Evolutionary conservation across 1,140 invertebrate genomes (phyloP), one percentile per base, ranked within the genome.

Genomic region (Ostrea edulis): DNA sequence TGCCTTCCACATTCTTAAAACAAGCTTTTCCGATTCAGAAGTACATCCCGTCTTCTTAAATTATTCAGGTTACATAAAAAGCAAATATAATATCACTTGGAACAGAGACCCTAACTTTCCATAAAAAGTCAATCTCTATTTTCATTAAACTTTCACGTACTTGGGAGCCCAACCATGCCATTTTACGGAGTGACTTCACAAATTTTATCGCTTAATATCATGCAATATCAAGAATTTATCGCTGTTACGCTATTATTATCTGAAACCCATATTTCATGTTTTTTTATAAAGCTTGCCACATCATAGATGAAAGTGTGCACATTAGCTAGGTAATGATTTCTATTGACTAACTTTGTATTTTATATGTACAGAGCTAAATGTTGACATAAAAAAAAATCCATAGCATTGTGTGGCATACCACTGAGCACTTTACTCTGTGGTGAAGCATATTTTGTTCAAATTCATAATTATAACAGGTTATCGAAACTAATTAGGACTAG

Each of bases 161-260:
- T 77, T 77, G 68, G 25, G 25, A 77, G 68, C 68, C 68, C 68
- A 77, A 77, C 68, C 68, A 77, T 77, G 29, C 68, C 25, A 77
- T 77, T 77, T 77, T 77, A 77, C 68, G 29, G 68, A 77, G 68
- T 77, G 68, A 77, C 68, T 77, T 77, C 68, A 77, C 68, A 77
- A 77, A 77, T 77, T 77, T 77, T 77, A 77, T 77, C 68, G 68
- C 68, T 77, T 77, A 77, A 77, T 77, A 77, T 77, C 68, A 77
- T 77, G 68, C 68, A 77, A 77, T 77, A 77, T 77, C 68, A 77
- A 77, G 68, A 77, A 77, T 77, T 77, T 77, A 77, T 77, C 68
- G 25, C 68, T 77, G 68, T 77, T 77, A 77, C 68, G 68, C 68
- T 77, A 77, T 77, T 77, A 77, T 77, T 77, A 77, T 77, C 68